Evolutionary conservation across 2,113 vertebrate species (phyloP), one percentile per base, ranked within the genome.

Genomic region (Trogon surrucura): DNA sequence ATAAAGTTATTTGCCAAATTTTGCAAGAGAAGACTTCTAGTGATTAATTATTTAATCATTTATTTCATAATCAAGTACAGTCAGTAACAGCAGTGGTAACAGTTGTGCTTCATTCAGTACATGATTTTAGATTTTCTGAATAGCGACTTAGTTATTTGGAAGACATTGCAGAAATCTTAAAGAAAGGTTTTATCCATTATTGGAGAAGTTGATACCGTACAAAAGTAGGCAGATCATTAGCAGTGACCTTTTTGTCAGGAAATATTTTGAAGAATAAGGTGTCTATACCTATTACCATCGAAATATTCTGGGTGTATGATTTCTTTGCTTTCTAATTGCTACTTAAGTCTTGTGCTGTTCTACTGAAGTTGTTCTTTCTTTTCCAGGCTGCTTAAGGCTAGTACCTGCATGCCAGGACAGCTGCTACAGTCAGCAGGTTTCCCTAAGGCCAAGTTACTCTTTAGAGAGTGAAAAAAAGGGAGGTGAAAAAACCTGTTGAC

Each of bases 401-500:
- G 92, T 94, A 65, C 41, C 48, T 91, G 80, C 93, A 67, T 92
- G 95, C 75, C 51, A 71, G 65, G 60, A 64, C 80, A 86, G 82
- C 80, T 96, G 69, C 85, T 67, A 10, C 30, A 45, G n/a, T 95
- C 80, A 74, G 67, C 57, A 81, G 32, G 41, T 84, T 96, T 93
- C 53, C 81, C 85, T 58, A 53, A 64, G 72, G 93, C 85, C 65
- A 96, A 67, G 60, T 69, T 83, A 56, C 51, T 54, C 56, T 70
- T 65, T 78, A 38, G 67, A 36, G 15, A 72, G 75, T 41, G 41
- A 41, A 41, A 41, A 78, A 71, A 70, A 82, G 27, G 50, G 82
- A 86, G 72, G 80, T 74, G 74, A 85, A 90, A 90, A 93, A 95
- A 80, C 51, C 45, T 89, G 85, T 88, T 94, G 86, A 47, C 34